Base-by-base conservation (phyloP, 2,888 invertebrate genomes). In the Epinotia ramella region DNA sequence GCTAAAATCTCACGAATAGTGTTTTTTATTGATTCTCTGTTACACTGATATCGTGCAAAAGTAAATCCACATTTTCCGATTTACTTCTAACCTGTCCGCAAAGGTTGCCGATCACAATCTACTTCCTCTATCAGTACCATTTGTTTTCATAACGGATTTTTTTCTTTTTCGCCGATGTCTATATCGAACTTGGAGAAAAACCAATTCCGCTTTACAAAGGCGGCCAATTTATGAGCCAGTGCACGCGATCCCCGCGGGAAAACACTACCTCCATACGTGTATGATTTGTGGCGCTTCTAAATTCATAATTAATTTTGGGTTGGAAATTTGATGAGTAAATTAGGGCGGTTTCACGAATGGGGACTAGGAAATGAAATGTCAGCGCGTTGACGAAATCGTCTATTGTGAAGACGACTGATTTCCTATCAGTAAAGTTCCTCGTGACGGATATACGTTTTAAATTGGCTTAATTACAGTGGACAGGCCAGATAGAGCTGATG, bases 151-250 rank as follows among this genome's bases (percentile, higher is more conserved):
- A 78, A 77, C 80, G 70, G 80, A 81, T 80, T 83, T 82, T 83
- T 81, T 81, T 81, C 80, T 84, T 81, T 82, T 81, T 80, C 79
- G 77, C 78, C 77, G 79, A 80, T 79, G 81, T 81, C 83, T 84
- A 84, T 83, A 83, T 85, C 83, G 86, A 85, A 85, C 84, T 86
- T 81, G 79, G 82, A 88, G 87, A 88, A 90, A 89, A 91, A 90
- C 88, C 90, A 91, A 91, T 91, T 89, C 84, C 88, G 83, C 74
- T 81, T 78, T 83, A 91, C 90, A 91, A 91, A 89, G 86, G 87
- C 84, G 79, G 84, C 84, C 90, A 90, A 91, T 91, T 90, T 89
- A 89, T 89, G 89, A 86, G 83, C 82, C 84, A 82, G 81, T 83
- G 84, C 86, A 85, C 83, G 84, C 81, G 80, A 84, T 82, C 80